Conservation (phyloP, 1,140 invertebrate species). For the Tribolium madens region DNA sequence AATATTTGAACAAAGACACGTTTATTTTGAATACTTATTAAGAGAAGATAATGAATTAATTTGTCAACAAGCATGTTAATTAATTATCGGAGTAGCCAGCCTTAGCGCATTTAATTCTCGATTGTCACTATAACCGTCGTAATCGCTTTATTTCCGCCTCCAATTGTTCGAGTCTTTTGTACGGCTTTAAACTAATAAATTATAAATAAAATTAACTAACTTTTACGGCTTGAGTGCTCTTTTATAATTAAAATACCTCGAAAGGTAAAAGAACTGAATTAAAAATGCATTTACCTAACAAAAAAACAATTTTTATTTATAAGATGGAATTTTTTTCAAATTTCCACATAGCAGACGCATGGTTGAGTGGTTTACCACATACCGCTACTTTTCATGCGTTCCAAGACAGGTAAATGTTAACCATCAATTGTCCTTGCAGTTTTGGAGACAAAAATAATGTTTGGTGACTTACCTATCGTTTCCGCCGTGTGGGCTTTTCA, state of each 20-base stretch:
- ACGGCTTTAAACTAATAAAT: not conserved
- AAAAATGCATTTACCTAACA: not conserved
- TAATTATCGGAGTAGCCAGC: not conserved
- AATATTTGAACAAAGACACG: too few relatives aligned
- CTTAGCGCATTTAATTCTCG: not conserved
- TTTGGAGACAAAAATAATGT: not conserved
- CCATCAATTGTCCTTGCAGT: too few relatives aligned
- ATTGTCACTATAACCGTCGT: not conserved
- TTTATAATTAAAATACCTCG: not conserved
- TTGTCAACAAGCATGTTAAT: not conserved
- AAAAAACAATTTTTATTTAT: not conserved
- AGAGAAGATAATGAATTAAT: too few relatives aligned
- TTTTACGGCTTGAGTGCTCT: not conserved
- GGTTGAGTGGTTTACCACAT: not conserved
- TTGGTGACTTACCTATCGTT: slow-evolving; percentile 60
- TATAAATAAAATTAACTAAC: not conserved
- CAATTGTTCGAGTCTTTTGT: not conserved
- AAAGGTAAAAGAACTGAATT: not conserved
- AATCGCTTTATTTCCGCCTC: not conserved
- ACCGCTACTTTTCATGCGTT: not conserved
- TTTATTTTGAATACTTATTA: too few relatives aligned
- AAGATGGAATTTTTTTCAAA: not conserved
- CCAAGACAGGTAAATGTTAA: too few relatives aligned
- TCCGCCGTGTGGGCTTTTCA: slow-evolving; percentile 77
- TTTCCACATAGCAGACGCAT: not conserved